Conservation (phyloP, 2,113 vertebrate genomes). For the Balaeniceps rex region DNA sequence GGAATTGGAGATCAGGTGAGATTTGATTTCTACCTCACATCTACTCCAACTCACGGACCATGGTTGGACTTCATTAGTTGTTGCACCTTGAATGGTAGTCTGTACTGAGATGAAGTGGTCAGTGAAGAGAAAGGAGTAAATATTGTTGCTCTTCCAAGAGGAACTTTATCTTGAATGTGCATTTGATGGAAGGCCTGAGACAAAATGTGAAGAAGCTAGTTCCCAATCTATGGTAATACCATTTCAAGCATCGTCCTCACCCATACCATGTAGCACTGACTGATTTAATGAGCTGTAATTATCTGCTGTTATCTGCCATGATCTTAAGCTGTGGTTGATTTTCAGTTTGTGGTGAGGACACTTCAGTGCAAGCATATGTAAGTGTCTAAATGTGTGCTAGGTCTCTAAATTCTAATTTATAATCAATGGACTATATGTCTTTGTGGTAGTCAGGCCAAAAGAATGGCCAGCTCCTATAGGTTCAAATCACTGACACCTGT, state of each 20-base stretch:
- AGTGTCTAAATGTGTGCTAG: neutral
- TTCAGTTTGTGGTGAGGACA: neutral
- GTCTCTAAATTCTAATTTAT: neutral
- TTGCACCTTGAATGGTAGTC: neutral
- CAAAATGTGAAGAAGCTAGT: neutral
- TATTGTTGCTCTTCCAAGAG: neutral
- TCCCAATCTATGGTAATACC: neutral
- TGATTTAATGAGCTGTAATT: neutral
- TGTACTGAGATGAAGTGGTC: neutral
- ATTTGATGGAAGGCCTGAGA: neutral
- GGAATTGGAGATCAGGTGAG: neutral
- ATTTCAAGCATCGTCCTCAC: neutral
- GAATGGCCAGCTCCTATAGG: neutral
- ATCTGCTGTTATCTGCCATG: neutral
- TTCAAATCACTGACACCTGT: neutral
- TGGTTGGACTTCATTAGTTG: neutral
- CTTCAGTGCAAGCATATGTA: neutral
- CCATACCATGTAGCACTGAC: neutral
- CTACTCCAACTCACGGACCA: rapidly evolving
- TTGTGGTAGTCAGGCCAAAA: neutral
- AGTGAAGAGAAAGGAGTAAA: neutral
- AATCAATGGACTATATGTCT: neutral
- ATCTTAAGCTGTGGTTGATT: neutral
- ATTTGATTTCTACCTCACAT: neutral
- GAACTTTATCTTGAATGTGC: neutral